These are phyloP conservation scores for Clavelina lepadiformis DNA, from an alignment of 23 tunicate genomes.

Conservation along the genomic window DNA sequence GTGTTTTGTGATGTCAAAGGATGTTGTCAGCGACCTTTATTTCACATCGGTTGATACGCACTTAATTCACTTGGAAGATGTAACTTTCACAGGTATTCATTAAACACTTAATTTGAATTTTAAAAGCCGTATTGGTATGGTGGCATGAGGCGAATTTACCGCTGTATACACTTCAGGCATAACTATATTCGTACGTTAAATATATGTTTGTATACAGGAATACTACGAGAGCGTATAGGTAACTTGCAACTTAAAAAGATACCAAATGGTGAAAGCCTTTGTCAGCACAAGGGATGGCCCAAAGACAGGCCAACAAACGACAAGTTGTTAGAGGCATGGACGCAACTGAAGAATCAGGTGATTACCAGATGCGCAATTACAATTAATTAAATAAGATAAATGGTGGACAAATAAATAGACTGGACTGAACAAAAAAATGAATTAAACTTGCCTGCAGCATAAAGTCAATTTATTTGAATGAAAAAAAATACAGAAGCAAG, in stretches of 20 bases:
- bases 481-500: no score
- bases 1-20: constrained; percentile 79
- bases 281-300: constrained; percentile 92
- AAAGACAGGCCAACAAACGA: constrained; percentile 66
- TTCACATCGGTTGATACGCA: constrained; percentile 58
- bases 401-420: no score
- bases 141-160: no score
- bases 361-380: no score
- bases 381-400: no score
- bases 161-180: no score
- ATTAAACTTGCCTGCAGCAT: no score
- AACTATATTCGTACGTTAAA: no score
- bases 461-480: no score
- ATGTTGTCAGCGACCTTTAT: constrained; percentile 55
- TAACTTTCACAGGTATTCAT: constrained; percentile 62
- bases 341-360: constrained; percentile 2
- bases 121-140: neutral
- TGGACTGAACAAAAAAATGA: no score
- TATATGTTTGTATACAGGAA: constrained; percentile 27
- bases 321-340: constrained; percentile 64
- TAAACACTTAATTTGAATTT: neutral
- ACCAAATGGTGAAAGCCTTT: constrained; percentile 34
- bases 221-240: constrained; percentile 58
- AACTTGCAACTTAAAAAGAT: constrained; percentile 30
- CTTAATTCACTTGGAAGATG: constrained; percentile 86